phyloP scores from a whole-genome alignment of 2,113 vertebrate genomes.

The Puma concolor region DNA sequence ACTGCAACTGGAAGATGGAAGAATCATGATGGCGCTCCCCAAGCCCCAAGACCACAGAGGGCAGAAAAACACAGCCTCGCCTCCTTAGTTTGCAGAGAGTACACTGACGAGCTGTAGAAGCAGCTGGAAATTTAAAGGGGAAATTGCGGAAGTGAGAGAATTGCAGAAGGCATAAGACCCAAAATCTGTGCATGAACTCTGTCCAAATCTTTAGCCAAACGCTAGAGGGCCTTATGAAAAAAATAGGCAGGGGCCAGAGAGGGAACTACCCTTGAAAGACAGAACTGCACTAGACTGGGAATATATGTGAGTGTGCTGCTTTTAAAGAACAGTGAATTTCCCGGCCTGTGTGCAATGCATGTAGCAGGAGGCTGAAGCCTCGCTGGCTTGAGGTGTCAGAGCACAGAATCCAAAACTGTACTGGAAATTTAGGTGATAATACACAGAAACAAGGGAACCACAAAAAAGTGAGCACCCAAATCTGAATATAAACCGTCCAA shows the following conservation, averaged over 20 bases:
- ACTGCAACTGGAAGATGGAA: neutral
- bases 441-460: neutral
- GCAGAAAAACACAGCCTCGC: neutral
- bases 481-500: neutral
- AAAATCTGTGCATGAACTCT: neutral
- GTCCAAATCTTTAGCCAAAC: neutral
- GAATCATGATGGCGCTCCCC: neutral
- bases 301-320: neutral
- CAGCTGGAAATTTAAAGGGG: neutral
- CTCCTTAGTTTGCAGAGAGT: neutral
- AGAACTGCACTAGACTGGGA: neutral
- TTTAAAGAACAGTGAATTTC: neutral
- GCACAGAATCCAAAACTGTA: neutral
- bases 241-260: neutral
- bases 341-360: neutral
- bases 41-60: accelerated
- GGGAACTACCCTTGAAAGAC: neutral
- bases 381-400: neutral
- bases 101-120: neutral
- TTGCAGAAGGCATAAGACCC: neutral
- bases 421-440: neutral
- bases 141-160: neutral
- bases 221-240: neutral
- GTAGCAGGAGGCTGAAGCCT: neutral
- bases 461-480: neutral